Conservation (phyloP, 1,140 invertebrate species). For the Conus betulinus region DNA sequence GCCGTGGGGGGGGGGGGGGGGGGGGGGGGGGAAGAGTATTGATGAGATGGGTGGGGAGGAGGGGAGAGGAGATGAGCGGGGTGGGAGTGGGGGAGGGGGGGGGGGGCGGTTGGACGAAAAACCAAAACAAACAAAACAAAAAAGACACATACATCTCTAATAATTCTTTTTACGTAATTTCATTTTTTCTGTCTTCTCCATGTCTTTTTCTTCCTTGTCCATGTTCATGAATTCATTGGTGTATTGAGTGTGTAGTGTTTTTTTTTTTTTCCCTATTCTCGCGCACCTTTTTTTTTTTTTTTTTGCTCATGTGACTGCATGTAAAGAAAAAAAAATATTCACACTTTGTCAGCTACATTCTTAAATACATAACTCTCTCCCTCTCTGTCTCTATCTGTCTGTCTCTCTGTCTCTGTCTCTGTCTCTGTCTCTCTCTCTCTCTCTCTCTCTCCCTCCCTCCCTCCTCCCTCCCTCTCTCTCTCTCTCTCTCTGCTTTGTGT, state of each 20-base stretch:
- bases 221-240: conserved; percentile 26
- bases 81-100: too few relatives aligned
- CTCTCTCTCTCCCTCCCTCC: background rate
- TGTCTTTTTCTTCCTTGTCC: conserved; percentile 18
- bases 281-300: conserved; percentile 18
- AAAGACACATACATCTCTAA: background rate
- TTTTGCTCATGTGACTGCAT: background rate
- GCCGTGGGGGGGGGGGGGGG: too few relatives aligned
- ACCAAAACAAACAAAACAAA: too few relatives aligned
- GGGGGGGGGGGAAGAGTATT: too few relatives aligned
- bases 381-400: background rate
- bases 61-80: too few relatives aligned
- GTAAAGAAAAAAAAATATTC: too few relatives aligned
- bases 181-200: conserved; percentile 5
- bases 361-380: too few relatives aligned
- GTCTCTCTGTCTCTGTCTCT: conserved; percentile 11
- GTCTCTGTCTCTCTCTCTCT: conserved; percentile 10
- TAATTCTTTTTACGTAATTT: background rate
- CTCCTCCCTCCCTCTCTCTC: background rate
- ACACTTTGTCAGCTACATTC: too few relatives aligned
- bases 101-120: too few relatives aligned
- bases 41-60: too few relatives aligned
- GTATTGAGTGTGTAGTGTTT: background rate
- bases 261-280: conserved; percentile 27
- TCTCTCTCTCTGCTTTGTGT: background rate